Conservation (phyloP, 2,113 vertebrate species). For the Paedocypris sp. region DNA sequence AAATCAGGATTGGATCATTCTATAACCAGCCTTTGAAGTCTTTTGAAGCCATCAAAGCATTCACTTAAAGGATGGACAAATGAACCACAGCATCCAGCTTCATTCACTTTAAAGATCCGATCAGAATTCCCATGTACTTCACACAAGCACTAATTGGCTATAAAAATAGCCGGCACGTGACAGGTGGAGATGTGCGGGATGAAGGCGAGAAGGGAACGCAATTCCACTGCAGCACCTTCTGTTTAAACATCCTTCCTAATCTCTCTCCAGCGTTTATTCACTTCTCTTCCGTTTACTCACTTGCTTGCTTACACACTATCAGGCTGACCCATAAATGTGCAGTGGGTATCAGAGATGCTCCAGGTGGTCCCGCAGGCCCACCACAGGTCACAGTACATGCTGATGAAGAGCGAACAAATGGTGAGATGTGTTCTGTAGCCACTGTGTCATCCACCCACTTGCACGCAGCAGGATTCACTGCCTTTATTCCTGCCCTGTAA, state of each 20-base stretch:
- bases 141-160: neutral
- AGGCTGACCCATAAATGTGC: neutral
- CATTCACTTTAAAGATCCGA: neutral
- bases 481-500: conserved; percentile 10
- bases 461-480: neutral
- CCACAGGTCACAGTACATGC: neutral
- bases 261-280: conserved; percentile 1
- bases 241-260: conserved; percentile 33
- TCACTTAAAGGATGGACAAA: neutral
- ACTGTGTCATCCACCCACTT: neutral
- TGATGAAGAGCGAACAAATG: neutral
- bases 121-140: neutral
- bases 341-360: neutral
- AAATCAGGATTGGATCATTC: too few relatives aligned
- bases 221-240: conserved; percentile 29
- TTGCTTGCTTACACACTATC: neutral
- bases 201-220: conserved; percentile 23
- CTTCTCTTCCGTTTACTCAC: neutral
- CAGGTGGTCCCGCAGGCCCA: neutral
- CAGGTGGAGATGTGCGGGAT: conserved; percentile 1
- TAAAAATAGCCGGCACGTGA: neutral
- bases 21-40: too few relatives aligned
- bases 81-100: neutral
- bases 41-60: neutral
- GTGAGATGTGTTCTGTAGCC: neutral